Base-by-base conservation (phyloP, 1,140 invertebrate species). In the Trachymyrmex septentrionalis region DNA sequence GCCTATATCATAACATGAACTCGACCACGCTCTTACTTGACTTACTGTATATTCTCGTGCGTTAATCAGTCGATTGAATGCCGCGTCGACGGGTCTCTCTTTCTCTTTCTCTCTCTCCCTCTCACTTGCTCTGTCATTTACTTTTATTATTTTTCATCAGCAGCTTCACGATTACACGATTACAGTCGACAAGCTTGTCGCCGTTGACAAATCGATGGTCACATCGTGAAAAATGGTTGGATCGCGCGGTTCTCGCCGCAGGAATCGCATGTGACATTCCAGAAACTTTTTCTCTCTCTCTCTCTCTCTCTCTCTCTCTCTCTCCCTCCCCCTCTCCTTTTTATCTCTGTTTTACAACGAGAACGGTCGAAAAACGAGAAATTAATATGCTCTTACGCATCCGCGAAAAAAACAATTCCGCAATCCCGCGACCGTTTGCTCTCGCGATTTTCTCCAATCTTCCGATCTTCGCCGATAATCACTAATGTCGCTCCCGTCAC, bases 401-500 rank as follows among this genome's bases (percentile, higher is more conserved):
- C n/a, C 19, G 50, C 27, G 34, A 24, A 82, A 86, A 88, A 86
- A 89, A n/a, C 1, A 48, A 53, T 53, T 6, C 69, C 55, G 63
- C 63, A 86, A 86, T 88, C 85, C 86, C 19, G 61, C 44, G 84
- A 81, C n/a, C 66, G 69, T 85, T 90, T 77, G 55, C 38, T 61
- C 19, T 12, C 34, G 50, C 14, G 10, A 90, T 87, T 90, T 87
- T 85, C 85, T 21, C 44, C 59, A 30, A 63, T 57, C 34, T 16
- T 4, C 12, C 61, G 34, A 48, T 73, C 24, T 16, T n/a, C 50
- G 80, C 21, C 64, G 75, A 90, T 89, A 87, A 85, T 78, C 78
- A 71, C 71, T 82, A 77, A 89, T 86, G 87, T 90, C 64, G 69
- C 76, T 10, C 61, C 69, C 44, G 80, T 89, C 86, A 59, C 61